phyloP scores from a whole-genome alignment of 1,140 invertebrate genomes.

The Camponotus vicinus region DNA sequence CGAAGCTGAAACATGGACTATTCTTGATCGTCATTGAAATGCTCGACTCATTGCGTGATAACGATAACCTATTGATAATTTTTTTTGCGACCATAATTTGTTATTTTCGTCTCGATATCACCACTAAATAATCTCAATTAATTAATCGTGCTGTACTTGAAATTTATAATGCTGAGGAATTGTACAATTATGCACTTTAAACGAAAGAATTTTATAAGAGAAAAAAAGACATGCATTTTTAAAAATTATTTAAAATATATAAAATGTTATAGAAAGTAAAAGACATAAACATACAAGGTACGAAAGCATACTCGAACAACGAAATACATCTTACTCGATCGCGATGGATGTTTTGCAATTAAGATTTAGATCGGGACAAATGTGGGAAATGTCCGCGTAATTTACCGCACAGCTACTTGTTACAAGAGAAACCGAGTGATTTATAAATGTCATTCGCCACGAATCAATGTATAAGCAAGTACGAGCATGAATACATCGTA shows the following conservation, averaged over 20 bases:
- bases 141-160: not conserved
- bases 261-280: not conserved
- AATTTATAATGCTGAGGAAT: no score
- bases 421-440: constrained; percentile 57
- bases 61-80: constrained; percentile 18
- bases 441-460: constrained; percentile 63
- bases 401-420: constrained; percentile 43
- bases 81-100: no score
- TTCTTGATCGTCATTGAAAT: not conserved
- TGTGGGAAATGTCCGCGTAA: constrained; percentile 60
- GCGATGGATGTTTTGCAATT: constrained; percentile 13
- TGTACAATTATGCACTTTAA: no score
- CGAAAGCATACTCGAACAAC: not conserved
- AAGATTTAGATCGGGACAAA: constrained; percentile 43
- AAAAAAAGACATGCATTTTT: no score
- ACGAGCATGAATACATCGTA: constrained; percentile 34
- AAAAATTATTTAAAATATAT: not conserved
- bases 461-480: constrained; percentile 69
- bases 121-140: not conserved
- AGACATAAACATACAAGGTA: not conserved
- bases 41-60: not conserved
- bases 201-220: no score
- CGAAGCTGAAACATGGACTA: not conserved
- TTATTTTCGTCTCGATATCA: not conserved
- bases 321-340: not conserved